Evolutionary conservation across 2,888 invertebrate species (phyloP).

Genomic region (Oasisia sp.): DNA sequence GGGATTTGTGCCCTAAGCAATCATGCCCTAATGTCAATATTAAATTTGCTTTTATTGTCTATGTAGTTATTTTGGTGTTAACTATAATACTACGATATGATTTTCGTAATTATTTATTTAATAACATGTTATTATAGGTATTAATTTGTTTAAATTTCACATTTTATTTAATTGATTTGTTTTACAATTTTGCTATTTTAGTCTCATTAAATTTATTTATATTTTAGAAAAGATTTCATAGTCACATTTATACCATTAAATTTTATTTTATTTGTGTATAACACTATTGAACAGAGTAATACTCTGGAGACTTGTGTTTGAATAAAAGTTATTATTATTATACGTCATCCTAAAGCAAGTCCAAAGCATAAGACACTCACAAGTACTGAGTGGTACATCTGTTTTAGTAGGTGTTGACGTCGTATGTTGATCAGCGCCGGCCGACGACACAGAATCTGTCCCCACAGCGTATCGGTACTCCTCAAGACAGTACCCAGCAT

Average conservation of each 20-base stretch:
- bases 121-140: too few species aligned
- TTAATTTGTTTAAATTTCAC: too few species aligned
- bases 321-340: neutral
- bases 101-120: neutral
- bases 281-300: too few species aligned
- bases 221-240: neutral
- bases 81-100: too few species aligned
- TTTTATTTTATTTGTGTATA: too few species aligned
- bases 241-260: too few species aligned
- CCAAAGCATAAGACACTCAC: neutral
- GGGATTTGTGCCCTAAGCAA: too few species aligned
- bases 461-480: constrained; percentile 43
- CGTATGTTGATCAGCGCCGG: neutral
- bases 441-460: constrained; percentile 33
- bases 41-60: too few species aligned
- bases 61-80: too few species aligned
- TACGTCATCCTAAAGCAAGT: neutral
- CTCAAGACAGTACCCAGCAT: constrained; percentile 72
- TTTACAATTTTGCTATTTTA: too few species aligned
- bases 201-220: neutral
- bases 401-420: neutral
- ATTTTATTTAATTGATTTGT: too few species aligned
- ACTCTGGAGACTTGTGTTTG: neutral
- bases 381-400: neutral
- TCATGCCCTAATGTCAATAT: too few species aligned